Evolutionary conservation across 1,140 invertebrate species (phyloP), one percentile per base, ranked within the genome.

Genomic region (Doryteuthis pealeii): DNA sequence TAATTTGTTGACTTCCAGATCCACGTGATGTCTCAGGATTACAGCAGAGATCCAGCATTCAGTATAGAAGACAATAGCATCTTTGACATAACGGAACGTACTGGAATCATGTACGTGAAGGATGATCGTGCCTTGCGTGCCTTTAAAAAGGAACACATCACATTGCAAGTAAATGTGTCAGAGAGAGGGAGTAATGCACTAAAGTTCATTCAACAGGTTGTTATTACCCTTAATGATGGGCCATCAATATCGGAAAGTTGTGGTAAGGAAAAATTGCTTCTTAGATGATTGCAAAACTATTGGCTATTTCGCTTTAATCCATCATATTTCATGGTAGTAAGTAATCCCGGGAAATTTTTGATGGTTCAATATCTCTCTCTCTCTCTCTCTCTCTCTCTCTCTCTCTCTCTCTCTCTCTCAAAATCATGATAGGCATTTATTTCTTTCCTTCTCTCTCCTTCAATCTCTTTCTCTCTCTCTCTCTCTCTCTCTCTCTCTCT

Each of bases 71-170:
- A 12, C 31, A 68, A 22, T 68, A 12, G 2, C 10, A 33, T 33
- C 66, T 68, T 68, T 68, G 18, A 68, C 30, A 30, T 68, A 8
- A 68, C 66, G 28, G 30, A 31, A 32, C 15, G 30, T 18, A 68
- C 66, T 18, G 66, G 66, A 31, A 68, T 68, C 1, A 30, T 68
- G 30, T 68, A 68, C 66, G 66, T 68, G 31, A 68, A 68, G 10
- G 30, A 68, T 30, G 31, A 22, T 8, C 22, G 6, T 26, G 28
- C 3, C 6, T 30, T 68, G n/a, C 28, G 66, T 2, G 10, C 18
- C 8, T 3, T 5, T 1, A 32, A 30, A 26, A 32, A 30, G 22
- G 6, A 4, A 0, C 1, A 31, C 6, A 2, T 4, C 30, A 68
- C 2, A 33, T 33, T 68, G 8, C 15, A 2, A 2, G 32, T 68